Conservation (phyloP, 2,888 invertebrate genomes). For the Ephialtes manifestator region DNA sequence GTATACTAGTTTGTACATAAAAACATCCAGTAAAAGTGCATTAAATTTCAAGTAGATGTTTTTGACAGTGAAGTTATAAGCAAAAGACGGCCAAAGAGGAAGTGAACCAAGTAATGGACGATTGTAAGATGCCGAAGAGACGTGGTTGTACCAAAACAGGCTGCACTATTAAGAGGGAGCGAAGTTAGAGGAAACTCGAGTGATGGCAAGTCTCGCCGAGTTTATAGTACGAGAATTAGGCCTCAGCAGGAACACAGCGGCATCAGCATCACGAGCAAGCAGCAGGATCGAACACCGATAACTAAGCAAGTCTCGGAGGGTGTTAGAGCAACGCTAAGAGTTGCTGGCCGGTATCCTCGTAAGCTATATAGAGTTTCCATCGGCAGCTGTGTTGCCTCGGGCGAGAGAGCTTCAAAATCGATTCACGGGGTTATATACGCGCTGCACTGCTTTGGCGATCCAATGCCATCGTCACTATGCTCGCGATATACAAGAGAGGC, state of each 20-base stretch:
- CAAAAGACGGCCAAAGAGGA: not conserved
- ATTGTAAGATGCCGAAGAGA: conserved; percentile 9
- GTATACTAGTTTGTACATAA: too few species aligned
- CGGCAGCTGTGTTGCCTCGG: conserved; percentile 26
- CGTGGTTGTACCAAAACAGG: not conserved
- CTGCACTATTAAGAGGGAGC: conserved; percentile 8
- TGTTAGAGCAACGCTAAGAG: conserved; percentile 49
- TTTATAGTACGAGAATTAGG: conserved; percentile 33
- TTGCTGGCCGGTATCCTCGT: conserved; percentile 25
- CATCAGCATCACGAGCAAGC: conserved; percentile 17
- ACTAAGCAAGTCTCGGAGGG: conserved; percentile 55
- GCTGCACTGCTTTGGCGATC: conserved; percentile 21
- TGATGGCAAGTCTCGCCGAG: conserved; percentile 39
- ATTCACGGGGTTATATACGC: conserved; percentile 49
- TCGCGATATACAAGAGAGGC: conserved; percentile 31
- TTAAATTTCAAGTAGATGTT: too few species aligned
- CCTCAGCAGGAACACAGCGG: conserved; percentile 18
- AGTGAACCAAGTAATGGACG: not conserved
- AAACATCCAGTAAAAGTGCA: too few species aligned
- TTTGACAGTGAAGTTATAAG: too few species aligned
- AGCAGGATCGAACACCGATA: conserved; percentile 47
- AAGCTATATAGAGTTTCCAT: conserved; percentile 49
- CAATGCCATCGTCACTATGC: conserved; percentile 21
- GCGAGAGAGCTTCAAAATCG: conserved; percentile 54
- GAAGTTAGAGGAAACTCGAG: conserved; percentile 42